Evolutionary conservation across 2,113 vertebrate species (phyloP), one percentile per base, ranked within the genome.

Genomic region (Mesoclemmys tuberculata): DNA sequence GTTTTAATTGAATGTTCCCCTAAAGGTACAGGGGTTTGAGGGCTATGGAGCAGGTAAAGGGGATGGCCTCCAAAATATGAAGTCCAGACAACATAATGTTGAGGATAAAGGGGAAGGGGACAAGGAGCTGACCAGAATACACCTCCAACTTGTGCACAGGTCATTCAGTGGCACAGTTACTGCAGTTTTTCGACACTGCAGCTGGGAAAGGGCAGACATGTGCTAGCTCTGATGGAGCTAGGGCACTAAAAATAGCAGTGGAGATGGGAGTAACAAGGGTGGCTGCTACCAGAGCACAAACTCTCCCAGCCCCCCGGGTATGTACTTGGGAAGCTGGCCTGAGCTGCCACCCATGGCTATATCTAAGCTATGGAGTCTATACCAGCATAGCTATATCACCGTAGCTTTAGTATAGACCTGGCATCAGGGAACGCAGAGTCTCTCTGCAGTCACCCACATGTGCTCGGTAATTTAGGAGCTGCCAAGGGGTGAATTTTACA

Each of bases 361-460:
- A 56, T 56, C 55, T 56, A 56, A 10, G 31, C 11, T 14, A 31
- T 64, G 31, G 58, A 35, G 27, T 12, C 56, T 58, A 26, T 46
- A 46, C 38, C 68, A 41, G 10, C 10, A 21, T 74, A 74, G 68
- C 21, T 74, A 74, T 22, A 24, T 22, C 77, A 75, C 84, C 27
- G 5, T 13, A 58, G 49, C 90, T 9, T n/a, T 31, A 27, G 14
- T 10, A 26, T 58, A 35, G 80, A 88, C 2, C 18, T 0, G 0
- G 44, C 52, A 31, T 77, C 2, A 0, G 82, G 54, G 56, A 4
- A 10, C 29, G 35, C 0, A 0, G 49, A 71, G 6, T 2, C 26
- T 27, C 38, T 24, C 0, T 48, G 81, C 19, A 4, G 51, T 89
- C 96, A 55, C 81, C 77, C 56, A 10, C 29, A 1, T 3, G 29